A percentile compares a stretch with the other conserved stretches of the same genome.
phyloP scores from a whole-genome alignment of 2,888 invertebrate genomes.

The Diabrotica balteata region DNA sequence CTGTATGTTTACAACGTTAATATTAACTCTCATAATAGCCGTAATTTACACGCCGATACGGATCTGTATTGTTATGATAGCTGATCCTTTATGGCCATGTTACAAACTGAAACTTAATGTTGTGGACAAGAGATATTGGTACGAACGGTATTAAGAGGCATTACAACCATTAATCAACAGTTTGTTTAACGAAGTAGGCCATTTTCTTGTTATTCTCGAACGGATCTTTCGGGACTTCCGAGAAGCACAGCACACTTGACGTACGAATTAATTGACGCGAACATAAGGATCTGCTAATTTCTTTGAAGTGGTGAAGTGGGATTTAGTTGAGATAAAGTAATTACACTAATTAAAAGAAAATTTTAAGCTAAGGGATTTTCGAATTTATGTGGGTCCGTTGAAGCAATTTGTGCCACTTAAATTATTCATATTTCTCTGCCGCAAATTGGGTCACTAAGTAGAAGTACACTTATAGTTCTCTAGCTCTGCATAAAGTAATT shows the following conservation, averaged over 20 bases:
- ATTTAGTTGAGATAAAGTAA: too few species aligned
- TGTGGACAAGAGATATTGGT: slow-evolving; percentile 24
- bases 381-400: too few species aligned
- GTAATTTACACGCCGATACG: not conserved
- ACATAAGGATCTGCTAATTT: slow-evolving; percentile 1
- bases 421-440: too few species aligned
- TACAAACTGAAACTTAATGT: slow-evolving; percentile 23
- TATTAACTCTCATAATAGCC: not conserved
- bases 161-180: slow-evolving; percentile 24
- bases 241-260: slow-evolving; percentile 7
- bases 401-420: too few species aligned
- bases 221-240: slow-evolving; percentile 12
- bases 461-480: too few species aligned
- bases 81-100: not conserved
- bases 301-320: too few species aligned
- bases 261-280: slow-evolving; percentile 6
- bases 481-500: too few species aligned
- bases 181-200: slow-evolving; percentile 22
- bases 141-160: slow-evolving; percentile 23
- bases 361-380: too few species aligned
- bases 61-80: too few species aligned
- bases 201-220: slow-evolving; percentile 13
- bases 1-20: not conserved
- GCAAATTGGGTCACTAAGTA: too few species aligned
- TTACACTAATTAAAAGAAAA: too few species aligned